phyloP scores from a whole-genome alignment of 1,140 invertebrate species.

The Choristoneura fumiferana region DNA sequence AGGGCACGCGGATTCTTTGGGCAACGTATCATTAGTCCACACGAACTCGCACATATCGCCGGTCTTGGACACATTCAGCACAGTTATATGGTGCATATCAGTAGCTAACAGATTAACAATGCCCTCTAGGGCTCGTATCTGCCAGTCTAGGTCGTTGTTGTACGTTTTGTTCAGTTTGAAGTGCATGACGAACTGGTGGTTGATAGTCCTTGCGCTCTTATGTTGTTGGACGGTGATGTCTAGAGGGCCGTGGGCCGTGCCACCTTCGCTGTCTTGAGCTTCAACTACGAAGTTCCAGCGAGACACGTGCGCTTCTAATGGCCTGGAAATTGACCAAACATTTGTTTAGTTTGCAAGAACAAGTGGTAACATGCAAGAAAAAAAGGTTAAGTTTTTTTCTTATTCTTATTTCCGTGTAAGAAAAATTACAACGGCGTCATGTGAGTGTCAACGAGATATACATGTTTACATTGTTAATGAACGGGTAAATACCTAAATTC shows the following conservation, averaged over 20 bases:
- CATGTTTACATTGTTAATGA: no score
- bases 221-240: conserved; percentile 91
- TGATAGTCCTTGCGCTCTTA: conserved; percentile 85
- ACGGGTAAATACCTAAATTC: no score
- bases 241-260: conserved; percentile 83
- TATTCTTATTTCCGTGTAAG: no score
- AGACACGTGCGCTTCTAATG: conserved; percentile 91
- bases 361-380: no score
- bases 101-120: conserved; percentile 85
- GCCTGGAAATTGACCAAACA: conserved; percentile 76
- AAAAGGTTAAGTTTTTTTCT: no score
- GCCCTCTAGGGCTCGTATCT: conserved; percentile 83
- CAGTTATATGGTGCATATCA: conserved; percentile 84
- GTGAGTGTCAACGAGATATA: no score
- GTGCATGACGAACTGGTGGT: conserved; percentile 90
- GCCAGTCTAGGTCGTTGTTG: conserved; percentile 84
- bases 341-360: no score
- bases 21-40: conserved; percentile 93
- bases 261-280: conserved; percentile 87
- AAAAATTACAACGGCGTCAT: no score
- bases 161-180: conserved; percentile 80
- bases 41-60: conserved; percentile 83
- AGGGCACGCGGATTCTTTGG: conserved; percentile 85
- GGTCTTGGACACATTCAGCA: conserved; percentile 80
- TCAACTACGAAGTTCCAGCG: conserved; percentile 88